Conservation (phyloP, 1,140 invertebrate species). For the Tetraneura akinire region DNA sequence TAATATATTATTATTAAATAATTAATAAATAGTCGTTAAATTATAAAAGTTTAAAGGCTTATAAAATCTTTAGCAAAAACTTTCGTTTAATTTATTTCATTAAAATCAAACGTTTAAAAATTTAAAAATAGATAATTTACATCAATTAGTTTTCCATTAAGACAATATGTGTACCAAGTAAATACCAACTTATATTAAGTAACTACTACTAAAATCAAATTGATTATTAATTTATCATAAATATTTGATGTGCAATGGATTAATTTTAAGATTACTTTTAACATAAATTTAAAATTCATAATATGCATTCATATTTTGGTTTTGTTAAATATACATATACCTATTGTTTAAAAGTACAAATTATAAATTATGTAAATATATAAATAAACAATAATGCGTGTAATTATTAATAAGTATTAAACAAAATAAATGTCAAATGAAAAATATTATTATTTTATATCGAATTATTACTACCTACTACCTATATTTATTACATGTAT, state of each 20-base stretch:
- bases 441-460: too few relatives aligned
- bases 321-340: too few relatives aligned
- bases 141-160: conserved; percentile 25
- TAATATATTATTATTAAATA: background rate
- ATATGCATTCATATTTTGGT: too few relatives aligned
- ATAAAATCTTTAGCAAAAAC: background rate
- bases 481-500: too few relatives aligned
- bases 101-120: background rate
- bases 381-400: too few relatives aligned
- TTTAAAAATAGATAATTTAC: conserved; percentile 13
- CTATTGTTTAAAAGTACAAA: too few relatives aligned
- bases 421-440: too few relatives aligned
- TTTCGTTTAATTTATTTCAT: conserved; percentile 1
- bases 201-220: background rate
- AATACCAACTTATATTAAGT: background rate
- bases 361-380: too few relatives aligned
- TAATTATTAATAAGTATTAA: too few relatives aligned
- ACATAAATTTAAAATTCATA: background rate
- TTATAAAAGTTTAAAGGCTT: background rate
- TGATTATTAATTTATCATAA: background rate
- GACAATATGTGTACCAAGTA: background rate
- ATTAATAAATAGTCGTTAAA: background rate
- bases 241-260: background rate
- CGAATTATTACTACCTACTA: too few relatives aligned
- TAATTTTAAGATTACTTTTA: conserved; percentile 3